phyloP scores from a whole-genome alignment of 1,140 invertebrate genomes.

The Ceratina calcarata region DNA sequence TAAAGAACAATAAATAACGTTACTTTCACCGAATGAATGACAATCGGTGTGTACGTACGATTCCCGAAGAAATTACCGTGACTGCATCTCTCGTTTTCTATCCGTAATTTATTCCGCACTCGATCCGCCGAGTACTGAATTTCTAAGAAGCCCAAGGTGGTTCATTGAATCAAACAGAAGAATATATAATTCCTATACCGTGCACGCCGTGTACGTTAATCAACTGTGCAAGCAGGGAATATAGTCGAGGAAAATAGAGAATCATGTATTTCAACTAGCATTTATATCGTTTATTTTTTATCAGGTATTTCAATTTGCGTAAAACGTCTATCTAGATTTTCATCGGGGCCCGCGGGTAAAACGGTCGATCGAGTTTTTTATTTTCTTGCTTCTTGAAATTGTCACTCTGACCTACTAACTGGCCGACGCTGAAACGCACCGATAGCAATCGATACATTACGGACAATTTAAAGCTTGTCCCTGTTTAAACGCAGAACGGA shows the following conservation, averaged over 20 bases:
- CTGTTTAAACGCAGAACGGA: neutral
- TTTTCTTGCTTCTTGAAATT: too few relatives aligned
- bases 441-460: too few relatives aligned
- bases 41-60: conserved; percentile 31
- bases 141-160: conserved; percentile 26
- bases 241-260: too few relatives aligned
- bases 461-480: neutral
- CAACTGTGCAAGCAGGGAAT: neutral
- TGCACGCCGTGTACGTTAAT: conserved; percentile 31
- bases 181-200: conserved; percentile 17
- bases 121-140: conserved; percentile 29
- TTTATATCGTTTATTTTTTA: too few relatives aligned
- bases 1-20: conserved; percentile 57
- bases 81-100: conserved; percentile 19
- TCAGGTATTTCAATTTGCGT: too few relatives aligned
- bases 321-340: too few relatives aligned
- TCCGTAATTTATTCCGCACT: conserved; percentile 30
- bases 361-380: too few relatives aligned
- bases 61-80: conserved; percentile 31
- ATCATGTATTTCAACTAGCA: too few relatives aligned
- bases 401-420: too few relatives aligned
- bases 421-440: too few relatives aligned
- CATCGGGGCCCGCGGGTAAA: too few relatives aligned
- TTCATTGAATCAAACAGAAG: neutral
- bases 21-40: conserved; percentile 59